Base-by-base conservation (phyloP, 2,797 vertebrate genomes). In the Synaphobranchus kaupii region DNA sequence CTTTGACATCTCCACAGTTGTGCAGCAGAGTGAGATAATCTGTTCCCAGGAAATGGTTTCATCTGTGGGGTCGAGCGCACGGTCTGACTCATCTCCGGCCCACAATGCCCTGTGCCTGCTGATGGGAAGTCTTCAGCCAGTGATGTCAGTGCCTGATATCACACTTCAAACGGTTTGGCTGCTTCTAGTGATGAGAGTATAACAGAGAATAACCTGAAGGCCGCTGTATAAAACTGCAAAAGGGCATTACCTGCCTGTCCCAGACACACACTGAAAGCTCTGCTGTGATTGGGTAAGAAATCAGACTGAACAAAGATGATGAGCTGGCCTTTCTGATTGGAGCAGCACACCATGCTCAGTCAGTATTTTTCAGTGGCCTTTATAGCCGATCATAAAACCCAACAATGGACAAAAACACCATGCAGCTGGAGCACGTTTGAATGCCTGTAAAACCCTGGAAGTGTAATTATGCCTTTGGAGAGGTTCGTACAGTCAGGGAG, bases 11-110 rank as follows among this genome's bases (percentile, higher is more conserved):
- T 39, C 2, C 34, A 13, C 73, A 56, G 39, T 10, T 10, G 10
- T 7, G 52, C 28, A 50, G 85, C 22, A 25, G 44, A 83, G n/a
- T n/a, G n/a, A 25, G 78, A 58, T 22, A 50, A 31, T 83, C 58
- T 17, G n/a, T 31, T 78, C 48, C 48, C 60, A 81, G 80, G 48
- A 84, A 84, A 84, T 52, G 2, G 52, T 76, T 84, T 56, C 84
- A 84, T 84, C 66, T 12, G 39, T 39, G 63, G 50, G 31, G 34
- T 39, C 63, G 22, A 44, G 25, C 22, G 4, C 25, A 13, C 39
- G 2, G 34, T 17, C 80, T 71, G 58, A 87, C 56, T 71, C 81
- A 86, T 52, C 80, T 52, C 34, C 13, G 31, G n/a, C 82, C 63
- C 86, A 58, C 66, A 60, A 56, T 56, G 80, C 81, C 17, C 25